These are phyloP conservation scores for Sarcophaga carnaria DNA, from an alignment of 2,888 invertebrate species.

Conservation along the genomic window DNA sequence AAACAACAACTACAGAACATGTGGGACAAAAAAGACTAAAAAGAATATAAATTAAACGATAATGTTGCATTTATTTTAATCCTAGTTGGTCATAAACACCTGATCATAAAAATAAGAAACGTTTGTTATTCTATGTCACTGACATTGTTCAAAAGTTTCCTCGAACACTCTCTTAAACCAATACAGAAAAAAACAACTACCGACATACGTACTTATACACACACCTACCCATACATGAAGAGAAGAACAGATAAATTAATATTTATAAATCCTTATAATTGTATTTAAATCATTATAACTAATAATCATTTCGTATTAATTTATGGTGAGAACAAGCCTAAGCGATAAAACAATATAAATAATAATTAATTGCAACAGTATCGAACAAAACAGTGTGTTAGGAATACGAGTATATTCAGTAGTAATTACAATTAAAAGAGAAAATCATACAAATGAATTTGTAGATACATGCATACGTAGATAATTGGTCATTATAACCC, in stretches of 20 bases:
- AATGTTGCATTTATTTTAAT: constrained; percentile 50
- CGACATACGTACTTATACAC: background rate
- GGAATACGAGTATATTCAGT: too few species aligned
- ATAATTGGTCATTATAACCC: too few species aligned
- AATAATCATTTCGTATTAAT: constrained; percentile 49
- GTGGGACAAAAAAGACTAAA: background rate
- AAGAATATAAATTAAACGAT: background rate
- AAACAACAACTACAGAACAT: background rate
- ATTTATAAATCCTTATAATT: constrained; percentile 46
- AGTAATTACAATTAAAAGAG: background rate
- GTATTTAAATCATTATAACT: constrained; percentile 55
- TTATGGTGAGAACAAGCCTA: constrained; percentile 40
- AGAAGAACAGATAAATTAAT: constrained; percentile 39
- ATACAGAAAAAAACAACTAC: background rate
- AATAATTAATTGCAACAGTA: constrained; percentile 30
- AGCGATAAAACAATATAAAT: constrained; percentile 19
- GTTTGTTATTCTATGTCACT: constrained; percentile 3
- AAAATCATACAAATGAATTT: too few species aligned
- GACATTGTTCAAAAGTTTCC: too few species aligned
- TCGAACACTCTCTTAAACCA: background rate
- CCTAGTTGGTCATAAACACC: constrained; percentile 61
- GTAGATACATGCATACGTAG: too few species aligned
- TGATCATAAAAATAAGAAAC: constrained; percentile 48
- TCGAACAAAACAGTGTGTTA: background rate
- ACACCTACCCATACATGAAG: background rate